Evolutionary conservation across 2,797 vertebrate genomes (phyloP).

Genomic region (Megalops cyprinoides): DNA sequence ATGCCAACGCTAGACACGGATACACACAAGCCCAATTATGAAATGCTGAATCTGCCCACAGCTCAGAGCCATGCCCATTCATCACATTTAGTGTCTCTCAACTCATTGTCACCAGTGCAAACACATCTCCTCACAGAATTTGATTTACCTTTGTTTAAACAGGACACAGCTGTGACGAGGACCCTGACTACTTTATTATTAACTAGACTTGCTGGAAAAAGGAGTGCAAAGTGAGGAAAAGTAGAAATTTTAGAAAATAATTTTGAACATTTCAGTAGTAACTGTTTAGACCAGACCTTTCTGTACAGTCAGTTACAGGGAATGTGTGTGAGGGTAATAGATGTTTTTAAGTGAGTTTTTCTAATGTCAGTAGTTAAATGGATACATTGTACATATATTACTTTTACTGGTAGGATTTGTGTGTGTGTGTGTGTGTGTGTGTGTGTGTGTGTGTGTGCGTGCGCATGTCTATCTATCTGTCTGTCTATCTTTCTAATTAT

Average conservation of each 20-base stretch:
- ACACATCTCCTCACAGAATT: not conserved
- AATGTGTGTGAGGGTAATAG: too few relatives aligned
- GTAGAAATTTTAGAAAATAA: not conserved
- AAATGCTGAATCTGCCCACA: not conserved
- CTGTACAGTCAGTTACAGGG: too few relatives aligned
- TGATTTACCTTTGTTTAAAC: too few relatives aligned
- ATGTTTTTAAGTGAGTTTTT: too few relatives aligned
- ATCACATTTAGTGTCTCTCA: not conserved
- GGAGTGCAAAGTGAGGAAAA: not conserved
- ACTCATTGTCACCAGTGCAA: not conserved
- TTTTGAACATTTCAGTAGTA: not conserved
- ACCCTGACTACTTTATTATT: not conserved
- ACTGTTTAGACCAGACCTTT: not conserved
- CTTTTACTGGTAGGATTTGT: too few relatives aligned
- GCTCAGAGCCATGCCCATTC: not conserved
- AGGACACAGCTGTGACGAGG: not conserved
- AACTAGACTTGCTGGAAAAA: not conserved
- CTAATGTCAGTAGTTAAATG: too few relatives aligned
- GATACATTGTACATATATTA: too few relatives aligned
- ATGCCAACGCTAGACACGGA: not conserved
- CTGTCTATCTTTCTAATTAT: too few relatives aligned
- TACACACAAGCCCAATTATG: not conserved
- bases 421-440: too few relatives aligned
- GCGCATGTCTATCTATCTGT: too few relatives aligned
- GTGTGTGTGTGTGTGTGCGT: too few relatives aligned